Conservation (phyloP, 2,797 vertebrate genomes). For the Muraenolepis orangiensis region DNA sequence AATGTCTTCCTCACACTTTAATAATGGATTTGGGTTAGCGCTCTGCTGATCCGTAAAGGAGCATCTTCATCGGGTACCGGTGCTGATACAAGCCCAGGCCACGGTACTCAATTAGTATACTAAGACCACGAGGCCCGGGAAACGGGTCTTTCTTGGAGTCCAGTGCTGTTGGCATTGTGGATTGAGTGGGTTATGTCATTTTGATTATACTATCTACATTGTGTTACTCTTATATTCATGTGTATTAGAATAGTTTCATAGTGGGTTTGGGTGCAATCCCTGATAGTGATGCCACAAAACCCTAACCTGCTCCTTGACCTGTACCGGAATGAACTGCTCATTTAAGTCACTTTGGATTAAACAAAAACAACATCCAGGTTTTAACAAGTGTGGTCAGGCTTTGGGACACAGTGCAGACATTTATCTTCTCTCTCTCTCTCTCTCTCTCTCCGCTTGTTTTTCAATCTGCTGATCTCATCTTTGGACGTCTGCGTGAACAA, state of each 20-base stretch:
- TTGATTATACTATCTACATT: background rate
- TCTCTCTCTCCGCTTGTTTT: background rate
- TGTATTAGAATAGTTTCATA: background rate
- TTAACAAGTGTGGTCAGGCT: background rate
- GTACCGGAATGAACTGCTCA: background rate
- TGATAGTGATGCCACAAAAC: background rate
- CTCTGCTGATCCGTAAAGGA: constrained; percentile 76
- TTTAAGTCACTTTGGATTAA: background rate
- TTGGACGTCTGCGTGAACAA: constrained; percentile 17
- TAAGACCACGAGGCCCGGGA: background rate
- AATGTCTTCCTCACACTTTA: constrained; percentile 83
- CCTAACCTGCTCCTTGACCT: background rate
- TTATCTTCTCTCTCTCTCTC: background rate
- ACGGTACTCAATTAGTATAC: background rate
- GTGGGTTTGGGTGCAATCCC: background rate
- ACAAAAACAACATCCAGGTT: background rate
- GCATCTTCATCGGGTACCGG: constrained; percentile 71
- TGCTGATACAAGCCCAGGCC: constrained; percentile 63
- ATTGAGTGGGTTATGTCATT: background rate
- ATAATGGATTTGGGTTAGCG: constrained; percentile 90
- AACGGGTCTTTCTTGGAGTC: background rate
- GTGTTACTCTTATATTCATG: background rate
- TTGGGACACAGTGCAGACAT: background rate
- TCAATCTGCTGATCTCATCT: constrained; percentile 26
- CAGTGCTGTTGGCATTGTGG: background rate